Conservation (phyloP, 2,888 invertebrate genomes). For the Willowsia nigromaculata region DNA sequence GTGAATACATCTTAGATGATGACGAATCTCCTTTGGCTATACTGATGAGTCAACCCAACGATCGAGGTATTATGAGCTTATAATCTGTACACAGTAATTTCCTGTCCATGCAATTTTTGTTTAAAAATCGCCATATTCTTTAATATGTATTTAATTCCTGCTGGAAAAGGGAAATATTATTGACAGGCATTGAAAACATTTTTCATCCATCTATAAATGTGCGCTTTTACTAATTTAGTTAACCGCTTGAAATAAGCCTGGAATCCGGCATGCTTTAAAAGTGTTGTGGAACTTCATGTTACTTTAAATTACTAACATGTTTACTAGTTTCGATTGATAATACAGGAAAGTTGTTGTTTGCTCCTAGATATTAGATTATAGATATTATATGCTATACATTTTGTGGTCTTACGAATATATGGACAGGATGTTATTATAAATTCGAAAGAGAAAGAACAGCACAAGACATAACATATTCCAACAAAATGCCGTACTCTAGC, state of each 20-base stretch:
- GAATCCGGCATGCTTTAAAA: too few relatives aligned
- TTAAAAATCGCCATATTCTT: too few relatives aligned
- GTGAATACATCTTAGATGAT: slow-evolving; percentile 96
- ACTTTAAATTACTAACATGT: neutral
- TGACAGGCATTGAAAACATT: too few relatives aligned
- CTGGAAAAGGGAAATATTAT: too few relatives aligned
- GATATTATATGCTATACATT: neutral
- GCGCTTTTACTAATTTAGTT: too few relatives aligned
- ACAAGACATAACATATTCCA: too few relatives aligned
- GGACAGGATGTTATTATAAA: neutral
- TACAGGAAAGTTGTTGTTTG: neutral
- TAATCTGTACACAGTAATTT: too few relatives aligned
- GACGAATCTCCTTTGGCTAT: slow-evolving; percentile 98
- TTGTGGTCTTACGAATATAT: neutral
- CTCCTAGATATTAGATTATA: neutral
- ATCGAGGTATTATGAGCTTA: slow-evolving; percentile 85
- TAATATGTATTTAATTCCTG: too few relatives aligned
- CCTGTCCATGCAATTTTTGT: too few relatives aligned
- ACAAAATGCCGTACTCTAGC: neutral
- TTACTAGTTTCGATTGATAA: neutral
- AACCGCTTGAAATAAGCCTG: too few relatives aligned
- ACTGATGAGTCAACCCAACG: slow-evolving; percentile 90
- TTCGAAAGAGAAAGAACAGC: neutral
- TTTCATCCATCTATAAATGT: too few relatives aligned
- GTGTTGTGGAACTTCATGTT: too few relatives aligned